Base-by-base conservation (phyloP, 2,797 vertebrate genomes). In the Bovichtus variegatus region DNA sequence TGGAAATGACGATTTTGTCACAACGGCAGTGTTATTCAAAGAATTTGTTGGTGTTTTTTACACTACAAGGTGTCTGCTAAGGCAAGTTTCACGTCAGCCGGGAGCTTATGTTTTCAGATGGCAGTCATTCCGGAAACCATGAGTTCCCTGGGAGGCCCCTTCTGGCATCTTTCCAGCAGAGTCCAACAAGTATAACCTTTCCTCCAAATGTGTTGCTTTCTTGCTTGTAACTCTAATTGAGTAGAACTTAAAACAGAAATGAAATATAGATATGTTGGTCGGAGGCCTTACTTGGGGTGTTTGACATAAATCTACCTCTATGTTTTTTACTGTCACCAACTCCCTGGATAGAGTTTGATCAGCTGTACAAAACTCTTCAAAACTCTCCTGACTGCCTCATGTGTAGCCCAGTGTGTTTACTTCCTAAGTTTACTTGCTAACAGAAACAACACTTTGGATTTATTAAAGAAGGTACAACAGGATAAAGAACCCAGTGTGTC, bases 1-100 rank as follows among this genome's bases (percentile, higher is more conserved):
- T 62, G 10, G 15, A 82, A 77, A 69, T 66, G 54, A 44, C 40
- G 71, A 74, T 51, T 81, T 4, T 54, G 78, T 83, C 83, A 77
- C 43, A 58, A 10, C 25, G 23, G 44, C 21, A 1, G 51, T 65
- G 50, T 25, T 9, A 4, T 34, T 83, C 31, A 58, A 49, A 59
- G 59, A 27, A 27, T 64, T 78, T 73, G 53, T 18, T 51, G 40
- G 18, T 8, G 49, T 25, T 46, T 55, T 13, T 62, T 34, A 57
- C 70, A 18, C n/a, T 31, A n/a, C 16, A 15, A 43, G 2, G 25
- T 34, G 11, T 16, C 40, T 15, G 38, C 40, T 6, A 23, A 55
- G 21, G 18, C 18, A 1, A 59, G 66, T 85, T 86, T 84, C 54
- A 58, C 50, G 62, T 81, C 47, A 55, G 55, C 62, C 11, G 2